A percentile compares a stretch with the other conserved stretches of the same genome.
These are phyloP conservation scores for Tetramorium bicarinatum DNA, from an alignment of 2,888 invertebrate genomes.

Conservation along the genomic window DNA sequence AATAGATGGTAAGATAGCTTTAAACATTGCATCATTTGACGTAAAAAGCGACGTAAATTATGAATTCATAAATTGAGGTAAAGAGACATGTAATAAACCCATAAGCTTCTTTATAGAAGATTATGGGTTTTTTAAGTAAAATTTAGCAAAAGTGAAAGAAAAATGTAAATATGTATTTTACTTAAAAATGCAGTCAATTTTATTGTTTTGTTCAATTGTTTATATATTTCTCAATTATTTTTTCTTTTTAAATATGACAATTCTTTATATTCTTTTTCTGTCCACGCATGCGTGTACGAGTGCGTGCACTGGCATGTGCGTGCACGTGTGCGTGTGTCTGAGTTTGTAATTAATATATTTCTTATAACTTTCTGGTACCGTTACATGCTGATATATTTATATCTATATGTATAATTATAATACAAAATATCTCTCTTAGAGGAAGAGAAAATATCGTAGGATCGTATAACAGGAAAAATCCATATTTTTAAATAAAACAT, in stretches of 20 bases:
- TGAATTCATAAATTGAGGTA: slow-evolving; percentile 37
- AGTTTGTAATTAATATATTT: no score
- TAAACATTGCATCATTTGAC: slow-evolving; percentile 74
- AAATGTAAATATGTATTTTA: neutral
- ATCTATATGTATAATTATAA: no score
- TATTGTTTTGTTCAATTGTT: neutral
- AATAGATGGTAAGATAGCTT: slow-evolving; percentile 75
- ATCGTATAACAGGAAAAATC: no score
- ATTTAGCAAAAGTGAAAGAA: neutral
- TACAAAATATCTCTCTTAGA: no score
- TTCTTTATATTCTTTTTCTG: neutral
- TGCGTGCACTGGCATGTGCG: no score
- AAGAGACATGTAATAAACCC: slow-evolving; percentile 4
- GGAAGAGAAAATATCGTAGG: no score
- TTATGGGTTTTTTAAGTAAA: neutral
- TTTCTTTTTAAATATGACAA: neutral
- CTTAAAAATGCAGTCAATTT: neutral
- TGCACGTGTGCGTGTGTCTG: no score
- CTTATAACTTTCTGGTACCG: no score
- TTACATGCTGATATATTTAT: no score
- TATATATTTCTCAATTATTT: neutral
- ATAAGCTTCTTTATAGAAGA: neutral
- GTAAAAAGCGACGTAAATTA: slow-evolving; percentile 1
- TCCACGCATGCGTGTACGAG: no score
- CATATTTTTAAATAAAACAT: no score